Conservation (phyloP, 92 coral and sea anemone genomes). For the Bergia puertoricense region DNA sequence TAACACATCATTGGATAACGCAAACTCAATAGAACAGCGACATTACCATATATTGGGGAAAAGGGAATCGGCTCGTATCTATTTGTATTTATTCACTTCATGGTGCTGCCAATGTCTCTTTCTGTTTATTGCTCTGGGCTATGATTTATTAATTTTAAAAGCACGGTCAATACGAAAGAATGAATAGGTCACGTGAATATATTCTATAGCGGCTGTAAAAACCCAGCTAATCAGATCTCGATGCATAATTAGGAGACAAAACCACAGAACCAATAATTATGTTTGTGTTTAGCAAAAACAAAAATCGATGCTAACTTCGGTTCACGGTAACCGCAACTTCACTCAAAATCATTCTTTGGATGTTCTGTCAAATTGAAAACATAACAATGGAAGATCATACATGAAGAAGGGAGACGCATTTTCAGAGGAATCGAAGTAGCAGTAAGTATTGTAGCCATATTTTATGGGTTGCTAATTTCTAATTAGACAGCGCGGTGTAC, state of each 20-base stretch:
- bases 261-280: not conserved
- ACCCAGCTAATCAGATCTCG: not conserved
- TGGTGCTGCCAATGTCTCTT: not conserved
- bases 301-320: not conserved
- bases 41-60: not conserved
- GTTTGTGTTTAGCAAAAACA: not conserved
- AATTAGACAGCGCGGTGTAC: not conserved
- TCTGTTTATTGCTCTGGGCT: not conserved
- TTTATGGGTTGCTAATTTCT: not conserved
- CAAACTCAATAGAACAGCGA: not conserved
- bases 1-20: not conserved
- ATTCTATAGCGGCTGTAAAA: not conserved
- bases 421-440: not conserved
- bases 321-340: not conserved
- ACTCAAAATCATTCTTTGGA: not conserved
- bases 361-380: not conserved
- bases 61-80: not conserved
- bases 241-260: not conserved
- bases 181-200: not conserved
- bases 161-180: not conserved
- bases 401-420: not conserved
- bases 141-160: not conserved
- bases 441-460: not conserved
- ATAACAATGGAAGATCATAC: not conserved
- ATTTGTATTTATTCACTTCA: no score